Percentiles rank a stretch among this genome's conserved stretches.
phyloP scores from a whole-genome alignment of 2,888 invertebrate species.

The Augiades crinisus region DNA sequence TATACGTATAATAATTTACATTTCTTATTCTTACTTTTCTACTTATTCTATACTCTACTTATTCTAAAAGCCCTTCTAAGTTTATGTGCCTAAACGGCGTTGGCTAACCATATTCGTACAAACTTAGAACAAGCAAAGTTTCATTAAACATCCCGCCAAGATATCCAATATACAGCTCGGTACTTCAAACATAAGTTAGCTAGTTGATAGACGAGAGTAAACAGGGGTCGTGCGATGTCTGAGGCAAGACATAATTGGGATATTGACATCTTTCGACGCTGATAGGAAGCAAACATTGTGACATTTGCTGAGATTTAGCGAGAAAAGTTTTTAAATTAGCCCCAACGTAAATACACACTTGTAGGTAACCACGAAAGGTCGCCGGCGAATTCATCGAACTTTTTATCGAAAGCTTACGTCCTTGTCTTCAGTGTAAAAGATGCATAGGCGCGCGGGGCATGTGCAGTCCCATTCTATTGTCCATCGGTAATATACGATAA shows the following conservation, averaged over 20 bases:
- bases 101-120: background rate
- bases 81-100: background rate
- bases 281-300: slow-evolving; percentile 16
- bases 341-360: slow-evolving; percentile 11
- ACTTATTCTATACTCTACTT: too few species aligned
- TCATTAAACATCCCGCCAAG: background rate
- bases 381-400: slow-evolving; percentile 25
- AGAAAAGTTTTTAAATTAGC: slow-evolving; percentile 28
- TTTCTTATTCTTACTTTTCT: too few species aligned
- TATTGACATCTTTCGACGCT: slow-evolving; percentile 9
- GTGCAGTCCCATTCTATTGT: slow-evolving; percentile 46
- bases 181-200: slow-evolving; percentile 3
- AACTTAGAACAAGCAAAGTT: background rate
- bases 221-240: background rate
- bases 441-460: slow-evolving; percentile 54
- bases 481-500: slow-evolving; percentile 48
- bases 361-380: slow-evolving; percentile 16
- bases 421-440: slow-evolving; percentile 57
- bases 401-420: slow-evolving; percentile 41
- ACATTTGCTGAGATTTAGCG: slow-evolving; percentile 19
- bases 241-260: background rate
- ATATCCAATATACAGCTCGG: background rate
- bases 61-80: too few species aligned
- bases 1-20: too few species aligned
- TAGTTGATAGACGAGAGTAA: slow-evolving; percentile 3